Evolutionary conservation across 2,797 vertebrate species (phyloP).

Genomic region (Caiman crocodilus): DNA sequence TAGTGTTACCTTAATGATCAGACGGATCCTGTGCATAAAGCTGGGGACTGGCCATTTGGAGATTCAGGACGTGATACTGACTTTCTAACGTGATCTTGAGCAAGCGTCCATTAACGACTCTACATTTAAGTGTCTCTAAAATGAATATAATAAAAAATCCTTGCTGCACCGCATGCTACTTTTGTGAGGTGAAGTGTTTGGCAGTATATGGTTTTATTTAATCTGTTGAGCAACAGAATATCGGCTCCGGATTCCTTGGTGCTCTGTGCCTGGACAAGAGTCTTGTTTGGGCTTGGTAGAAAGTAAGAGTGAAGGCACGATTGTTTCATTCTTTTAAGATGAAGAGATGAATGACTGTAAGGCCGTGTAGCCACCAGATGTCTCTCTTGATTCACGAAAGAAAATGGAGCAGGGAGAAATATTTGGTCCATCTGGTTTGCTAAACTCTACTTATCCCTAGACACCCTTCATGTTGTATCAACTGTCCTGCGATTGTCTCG

Average conservation of each 20-base stretch:
- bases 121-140: background rate
- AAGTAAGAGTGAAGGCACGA: accelerated
- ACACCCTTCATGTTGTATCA: accelerated
- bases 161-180: background rate
- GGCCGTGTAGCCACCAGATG: constrained; percentile 24
- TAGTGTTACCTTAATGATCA: background rate
- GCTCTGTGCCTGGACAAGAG: background rate
- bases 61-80: background rate
- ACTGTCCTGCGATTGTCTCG: accelerated
- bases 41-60: background rate
- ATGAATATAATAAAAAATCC: background rate
- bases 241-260: background rate
- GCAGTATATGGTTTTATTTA: background rate
- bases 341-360: background rate
- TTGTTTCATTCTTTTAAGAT: accelerated
- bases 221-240: background rate
- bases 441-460: background rate
- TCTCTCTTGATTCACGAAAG: constrained; percentile 17
- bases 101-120: background rate
- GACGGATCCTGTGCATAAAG: background rate
- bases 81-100: background rate
- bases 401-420: accelerated
- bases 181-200: background rate
- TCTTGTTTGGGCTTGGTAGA: background rate
- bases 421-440: accelerated